Evolutionary conservation across 2,888 invertebrate genomes (phyloP), one percentile per base, ranked within the genome.

Genomic region (Protophormia terraenovae): DNA sequence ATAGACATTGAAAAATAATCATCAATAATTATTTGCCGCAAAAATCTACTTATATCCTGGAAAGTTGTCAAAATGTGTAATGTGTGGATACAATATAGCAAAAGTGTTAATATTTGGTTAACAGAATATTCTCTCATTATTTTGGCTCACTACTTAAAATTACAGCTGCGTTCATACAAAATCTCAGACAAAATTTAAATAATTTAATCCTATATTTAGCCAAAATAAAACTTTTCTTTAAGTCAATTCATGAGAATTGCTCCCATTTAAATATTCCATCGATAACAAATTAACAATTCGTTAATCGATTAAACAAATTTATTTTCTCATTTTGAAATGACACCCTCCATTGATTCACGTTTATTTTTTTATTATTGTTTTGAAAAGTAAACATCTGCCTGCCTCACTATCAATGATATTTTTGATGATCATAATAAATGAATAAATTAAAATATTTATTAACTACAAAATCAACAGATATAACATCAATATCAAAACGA

Each of bases 371-470:
- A 10, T 19, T 35, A 14, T 35, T 35, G 6, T 53, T 14, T 60
- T 41, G 41, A 64, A 41, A 32, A 71, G 24, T 50, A 32, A 38
- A 64, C 75, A 75, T 64, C 62, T 75, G 75, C n/a, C n/a, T n/a
- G n/a, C n/a, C n/a, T 38, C 62, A 19, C 6, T 35, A 10, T 16
- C 10, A 24, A 27, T 27, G 22, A 72, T 29, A n/a, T n/a, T n/a
- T n/a, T n/a, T n/a, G 41, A 72, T 41, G 27, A 45, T 47, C 29
- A 29, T 32, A 32, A 69, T 64, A 24, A 64, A 38, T 60, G 60
- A 35, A 35, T 60, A 60, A 64, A 24, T 64, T 64, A 14, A 38
- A 38, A 64, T 41, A 35, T 71, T 53, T 53, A 35, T 38, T 71
- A 16, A 24, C 35, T 71, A 14, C 16, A 55, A 71, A 24, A 32